A percentile compares a stretch with the other conserved stretches of the same genome.
These are phyloP conservation scores for Oryctes rhinoceros DNA, from an alignment of 1,140 invertebrate species.

Conservation along the genomic window DNA sequence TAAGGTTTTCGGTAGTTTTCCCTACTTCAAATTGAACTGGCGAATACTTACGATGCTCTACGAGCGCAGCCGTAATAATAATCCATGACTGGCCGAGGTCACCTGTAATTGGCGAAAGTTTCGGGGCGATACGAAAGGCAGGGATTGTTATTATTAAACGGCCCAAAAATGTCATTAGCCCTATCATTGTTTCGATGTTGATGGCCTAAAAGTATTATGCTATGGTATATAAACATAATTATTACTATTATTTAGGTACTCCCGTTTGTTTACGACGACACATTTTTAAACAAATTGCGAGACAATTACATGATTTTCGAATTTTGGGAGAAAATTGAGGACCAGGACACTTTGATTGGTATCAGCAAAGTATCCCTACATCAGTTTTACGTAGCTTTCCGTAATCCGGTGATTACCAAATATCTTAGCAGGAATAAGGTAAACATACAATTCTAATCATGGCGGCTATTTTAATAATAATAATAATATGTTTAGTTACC, in stretches of 20 bases:
- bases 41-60: too few relatives aligned
- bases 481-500: constrained; percentile 62
- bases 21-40: too few relatives aligned
- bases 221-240: too few relatives aligned
- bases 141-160: too few relatives aligned
- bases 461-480: not conserved
- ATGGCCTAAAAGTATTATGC: too few relatives aligned
- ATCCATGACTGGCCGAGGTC: too few relatives aligned
- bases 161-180: too few relatives aligned
- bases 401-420: constrained; percentile 66
- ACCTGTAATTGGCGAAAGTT: too few relatives aligned
- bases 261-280: constrained; percentile 65
- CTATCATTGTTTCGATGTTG: too few relatives aligned
- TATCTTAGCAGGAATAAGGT: constrained; percentile 47
- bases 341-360: constrained; percentile 62
- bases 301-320: constrained; percentile 68
- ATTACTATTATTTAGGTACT: constrained; percentile 43
- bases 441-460: not conserved
- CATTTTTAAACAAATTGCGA: constrained; percentile 65
- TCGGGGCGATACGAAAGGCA: too few relatives aligned
- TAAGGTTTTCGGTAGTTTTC: too few relatives aligned
- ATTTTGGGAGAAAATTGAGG: constrained; percentile 61
- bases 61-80: too few relatives aligned
- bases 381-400: constrained; percentile 68
- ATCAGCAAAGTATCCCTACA: constrained; percentile 67